Conservation (phyloP, 2,797 vertebrate genomes). For the Leuciscus waleckii region DNA sequence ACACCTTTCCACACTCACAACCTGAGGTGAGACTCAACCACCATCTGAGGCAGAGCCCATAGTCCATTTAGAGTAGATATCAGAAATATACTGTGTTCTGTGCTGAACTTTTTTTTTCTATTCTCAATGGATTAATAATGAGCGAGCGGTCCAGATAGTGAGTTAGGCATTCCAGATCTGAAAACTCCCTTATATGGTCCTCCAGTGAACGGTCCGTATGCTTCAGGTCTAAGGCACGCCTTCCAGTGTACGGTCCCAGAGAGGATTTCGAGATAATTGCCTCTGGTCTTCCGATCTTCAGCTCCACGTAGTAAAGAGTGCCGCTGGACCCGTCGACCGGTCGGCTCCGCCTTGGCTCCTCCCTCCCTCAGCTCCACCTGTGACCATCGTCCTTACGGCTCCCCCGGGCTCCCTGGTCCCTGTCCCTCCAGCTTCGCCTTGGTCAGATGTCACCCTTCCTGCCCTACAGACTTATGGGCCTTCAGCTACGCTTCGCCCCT, state of each 20-base stretch:
- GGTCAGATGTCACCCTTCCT: background rate
- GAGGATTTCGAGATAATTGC: background rate
- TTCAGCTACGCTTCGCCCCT: background rate
- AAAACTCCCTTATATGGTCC: no score
- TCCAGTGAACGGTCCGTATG: no score
- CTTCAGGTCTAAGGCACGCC: no score
- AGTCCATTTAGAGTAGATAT: background rate
- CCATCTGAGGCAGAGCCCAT: background rate
- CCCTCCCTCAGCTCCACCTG: background rate
- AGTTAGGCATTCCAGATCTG: no score
- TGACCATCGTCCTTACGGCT: background rate
- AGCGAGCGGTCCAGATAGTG: no score
- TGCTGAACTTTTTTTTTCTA: background rate
- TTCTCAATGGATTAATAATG: background rate
- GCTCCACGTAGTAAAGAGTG: background rate
- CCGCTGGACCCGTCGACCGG: background rate
- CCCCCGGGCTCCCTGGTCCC: background rate
- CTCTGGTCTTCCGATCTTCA: background rate
- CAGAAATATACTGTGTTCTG: background rate
- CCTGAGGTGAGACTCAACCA: background rate
- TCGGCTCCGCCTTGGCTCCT: background rate
- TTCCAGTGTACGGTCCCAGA: no score
- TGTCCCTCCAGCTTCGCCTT: background rate
- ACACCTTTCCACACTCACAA: conserved; percentile 21
- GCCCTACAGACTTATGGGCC: background rate